Evolutionary conservation across 2,113 vertebrate species (phyloP).

Genomic region (Copsychus sechellarum): DNA sequence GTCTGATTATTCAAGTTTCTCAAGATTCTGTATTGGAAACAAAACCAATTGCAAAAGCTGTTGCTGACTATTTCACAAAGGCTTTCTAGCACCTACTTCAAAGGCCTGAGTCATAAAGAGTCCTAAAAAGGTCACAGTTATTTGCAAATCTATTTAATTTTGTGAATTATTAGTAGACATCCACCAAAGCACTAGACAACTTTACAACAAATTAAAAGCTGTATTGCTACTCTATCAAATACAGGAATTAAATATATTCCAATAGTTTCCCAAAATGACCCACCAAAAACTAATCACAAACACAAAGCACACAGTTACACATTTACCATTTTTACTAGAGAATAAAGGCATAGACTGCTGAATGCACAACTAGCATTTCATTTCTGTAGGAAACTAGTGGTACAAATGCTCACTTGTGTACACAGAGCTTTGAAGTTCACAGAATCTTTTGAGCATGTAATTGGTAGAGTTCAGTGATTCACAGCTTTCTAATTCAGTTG

Average conservation of each 20-base stretch:
- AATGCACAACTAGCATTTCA: neutral
- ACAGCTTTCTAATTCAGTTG: slow-evolving; percentile 57
- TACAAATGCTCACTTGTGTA: slow-evolving; percentile 19
- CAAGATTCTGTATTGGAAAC: neutral
- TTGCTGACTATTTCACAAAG: neutral
- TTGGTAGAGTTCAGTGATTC: slow-evolving; percentile 63
- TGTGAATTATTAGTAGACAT: neutral
- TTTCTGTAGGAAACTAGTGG: neutral
- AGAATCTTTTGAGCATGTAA: slow-evolving; percentile 56
- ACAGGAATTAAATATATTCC: neutral
- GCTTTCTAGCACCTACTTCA: neutral
- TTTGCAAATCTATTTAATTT: neutral
- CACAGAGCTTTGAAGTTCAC: slow-evolving; percentile 26
- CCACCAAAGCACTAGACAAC: neutral
- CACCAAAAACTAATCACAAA: neutral
- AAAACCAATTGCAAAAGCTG: neutral
- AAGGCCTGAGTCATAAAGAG: neutral
- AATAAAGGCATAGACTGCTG: neutral
- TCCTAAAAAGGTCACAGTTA: neutral
- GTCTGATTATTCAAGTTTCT: neutral
- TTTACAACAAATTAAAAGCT: neutral
- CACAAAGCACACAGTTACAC: neutral
- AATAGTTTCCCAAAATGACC: neutral
- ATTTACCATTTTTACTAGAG: neutral
- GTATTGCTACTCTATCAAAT: neutral